A percentile compares a stretch with the other conserved stretches of the same genome.
Conservation (phyloP, 2,113 vertebrate species). For the Aspiorhynchus laticeps region DNA sequence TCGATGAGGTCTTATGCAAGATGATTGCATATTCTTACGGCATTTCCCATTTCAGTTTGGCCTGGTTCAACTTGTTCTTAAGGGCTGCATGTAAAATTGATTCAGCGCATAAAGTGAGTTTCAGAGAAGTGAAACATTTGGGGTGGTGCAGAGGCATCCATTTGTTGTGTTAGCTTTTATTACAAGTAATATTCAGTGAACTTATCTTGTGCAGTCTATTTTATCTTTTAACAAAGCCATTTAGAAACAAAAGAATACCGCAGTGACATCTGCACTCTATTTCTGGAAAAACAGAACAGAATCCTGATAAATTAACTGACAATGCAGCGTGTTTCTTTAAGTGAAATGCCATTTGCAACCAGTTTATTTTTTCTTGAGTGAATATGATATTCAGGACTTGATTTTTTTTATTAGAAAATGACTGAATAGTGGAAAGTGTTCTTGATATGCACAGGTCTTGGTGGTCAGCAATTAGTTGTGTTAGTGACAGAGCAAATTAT, state of each 20-base stretch:
- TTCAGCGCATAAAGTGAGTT: neutral
- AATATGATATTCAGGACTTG: neutral
- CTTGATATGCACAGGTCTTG: neutral
- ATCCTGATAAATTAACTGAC: neutral
- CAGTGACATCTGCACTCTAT: neutral
- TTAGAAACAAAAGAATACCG: neutral
- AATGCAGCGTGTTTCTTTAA: neutral
- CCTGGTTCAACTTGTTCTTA: neutral
- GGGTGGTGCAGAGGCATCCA: neutral
- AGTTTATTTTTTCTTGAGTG: neutral
- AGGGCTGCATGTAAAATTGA: neutral
- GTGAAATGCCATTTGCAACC: neutral
- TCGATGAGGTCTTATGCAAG: constrained; percentile 14
- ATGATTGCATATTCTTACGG: constrained; percentile 14
- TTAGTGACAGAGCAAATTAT: neutral
- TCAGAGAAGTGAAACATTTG: neutral
- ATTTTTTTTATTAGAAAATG: no score
- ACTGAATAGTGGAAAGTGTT: neutral
- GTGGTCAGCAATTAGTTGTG: neutral
- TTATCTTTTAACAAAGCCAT: neutral
- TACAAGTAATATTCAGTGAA: neutral
- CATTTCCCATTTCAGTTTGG: constrained; percentile 32
- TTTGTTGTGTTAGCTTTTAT: neutral
- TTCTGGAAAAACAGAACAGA: neutral
- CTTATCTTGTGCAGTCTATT: neutral